Percentiles rank a stretch among this genome's conserved stretches.
These are phyloP conservation scores for Nasonia oneida DNA, from an alignment of 2,888 invertebrate species.

Conservation along the genomic window DNA sequence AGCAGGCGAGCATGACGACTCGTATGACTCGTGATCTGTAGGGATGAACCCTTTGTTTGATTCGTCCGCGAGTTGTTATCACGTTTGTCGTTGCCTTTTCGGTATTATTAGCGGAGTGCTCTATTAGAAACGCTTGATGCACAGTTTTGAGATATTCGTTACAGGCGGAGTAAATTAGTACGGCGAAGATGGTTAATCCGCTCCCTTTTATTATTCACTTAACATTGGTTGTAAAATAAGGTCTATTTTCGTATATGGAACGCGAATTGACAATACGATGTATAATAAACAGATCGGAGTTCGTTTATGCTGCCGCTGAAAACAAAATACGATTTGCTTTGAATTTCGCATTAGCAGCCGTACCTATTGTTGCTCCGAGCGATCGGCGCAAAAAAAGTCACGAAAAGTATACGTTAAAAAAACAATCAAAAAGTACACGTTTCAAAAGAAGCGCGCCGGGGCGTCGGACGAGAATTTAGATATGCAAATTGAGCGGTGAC, in stretches of 20 bases:
- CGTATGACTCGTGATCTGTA: neutral
- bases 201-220: no score
- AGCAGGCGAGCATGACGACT: constrained; percentile 71
- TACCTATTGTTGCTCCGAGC: neutral
- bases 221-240: no score
- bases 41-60: constrained; percentile 8
- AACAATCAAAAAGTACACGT: neutral
- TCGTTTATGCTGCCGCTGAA: no score
- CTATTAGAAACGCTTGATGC: neutral
- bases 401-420: neutral
- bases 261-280: no score
- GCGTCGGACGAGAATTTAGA: constrained; percentile 17
- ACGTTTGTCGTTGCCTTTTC: neutral
- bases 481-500: constrained; percentile 72
- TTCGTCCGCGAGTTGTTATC: neutral
- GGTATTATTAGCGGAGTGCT: neutral
- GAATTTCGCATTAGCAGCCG: no score
- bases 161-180: no score
- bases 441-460: neutral
- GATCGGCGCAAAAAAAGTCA: neutral
- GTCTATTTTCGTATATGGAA: no score
- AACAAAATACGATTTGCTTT: no score
- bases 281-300: no score
- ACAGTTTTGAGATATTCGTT: no score
- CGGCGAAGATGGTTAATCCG: no score